Percentiles rank a stretch among this genome's conserved stretches.
Evolutionary conservation across 2,113 vertebrate species (phyloP).

Genomic region (Xyrauchen texanus): DNA sequence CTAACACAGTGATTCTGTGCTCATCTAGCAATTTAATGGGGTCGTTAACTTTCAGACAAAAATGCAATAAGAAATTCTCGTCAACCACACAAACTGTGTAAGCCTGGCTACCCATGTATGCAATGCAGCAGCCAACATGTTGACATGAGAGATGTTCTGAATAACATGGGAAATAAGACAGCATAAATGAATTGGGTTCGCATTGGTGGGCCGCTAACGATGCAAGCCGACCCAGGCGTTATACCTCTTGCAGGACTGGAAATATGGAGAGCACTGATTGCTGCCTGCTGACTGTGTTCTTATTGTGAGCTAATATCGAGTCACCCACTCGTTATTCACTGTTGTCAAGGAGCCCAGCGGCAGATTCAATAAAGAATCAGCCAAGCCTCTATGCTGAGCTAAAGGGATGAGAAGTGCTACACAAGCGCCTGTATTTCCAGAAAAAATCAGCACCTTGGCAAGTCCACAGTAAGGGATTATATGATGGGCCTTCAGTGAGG

Average conservation of each 20-base stretch:
- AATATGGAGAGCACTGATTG: slow-evolving; percentile 35
- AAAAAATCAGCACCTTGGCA: slow-evolving; percentile 38
- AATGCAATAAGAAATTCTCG: not conserved
- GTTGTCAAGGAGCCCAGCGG: slow-evolving; percentile 41
- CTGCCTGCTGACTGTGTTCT: slow-evolving; percentile 42
- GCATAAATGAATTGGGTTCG: not conserved
- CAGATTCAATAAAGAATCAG: slow-evolving; percentile 49
- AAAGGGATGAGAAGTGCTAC: slow-evolving; percentile 24
- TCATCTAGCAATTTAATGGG: too few species aligned
- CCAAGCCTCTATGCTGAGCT: slow-evolving; percentile 25
- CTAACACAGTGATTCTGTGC: too few species aligned
- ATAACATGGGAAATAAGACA: not conserved
- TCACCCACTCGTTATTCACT: slow-evolving; percentile 44
- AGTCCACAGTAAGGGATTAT: slow-evolving; percentile 33
- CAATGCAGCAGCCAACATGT: slow-evolving; percentile 22
- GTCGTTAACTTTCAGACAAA: not conserved
- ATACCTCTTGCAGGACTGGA: slow-evolving; percentile 21
- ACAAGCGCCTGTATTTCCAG: slow-evolving; percentile 41
- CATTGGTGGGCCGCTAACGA: slow-evolving; percentile 28
- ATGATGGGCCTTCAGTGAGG: slow-evolving; percentile 16
- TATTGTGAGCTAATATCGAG: slow-evolving; percentile 41
- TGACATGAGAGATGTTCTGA: slow-evolving; percentile 21
- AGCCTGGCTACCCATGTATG: slow-evolving; percentile 6
- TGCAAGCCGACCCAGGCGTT: not conserved
- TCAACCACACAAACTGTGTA: not conserved